A percentile compares a stretch with the other conserved stretches of the same genome.
Evolutionary conservation across 2,888 invertebrate genomes (phyloP).

Genomic region (Chalcis sispes): DNA sequence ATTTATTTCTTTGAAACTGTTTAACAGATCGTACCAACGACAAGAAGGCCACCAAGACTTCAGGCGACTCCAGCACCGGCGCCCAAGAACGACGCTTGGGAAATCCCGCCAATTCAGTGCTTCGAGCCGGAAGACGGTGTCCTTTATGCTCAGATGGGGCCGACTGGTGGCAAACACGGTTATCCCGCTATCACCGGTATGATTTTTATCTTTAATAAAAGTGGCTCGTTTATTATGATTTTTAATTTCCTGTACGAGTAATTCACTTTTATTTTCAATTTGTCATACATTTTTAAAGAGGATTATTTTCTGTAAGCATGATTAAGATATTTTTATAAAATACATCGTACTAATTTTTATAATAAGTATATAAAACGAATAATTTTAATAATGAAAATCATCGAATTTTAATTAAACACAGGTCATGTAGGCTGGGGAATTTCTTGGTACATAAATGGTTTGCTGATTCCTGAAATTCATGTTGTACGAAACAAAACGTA

Average conservation of each 20-base stretch:
- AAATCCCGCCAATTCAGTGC: slow-evolving; percentile 92
- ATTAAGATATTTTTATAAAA: too few species aligned
- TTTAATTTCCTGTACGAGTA: too few species aligned
- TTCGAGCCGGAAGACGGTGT: slow-evolving; percentile 93
- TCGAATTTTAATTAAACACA: too few species aligned
- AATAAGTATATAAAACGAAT: too few species aligned
- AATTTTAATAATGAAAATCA: too few species aligned
- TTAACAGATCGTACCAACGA: slow-evolving; percentile 58
- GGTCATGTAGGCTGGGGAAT: slow-evolving; percentile 97
- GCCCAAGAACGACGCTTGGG: slow-evolving; percentile 83
- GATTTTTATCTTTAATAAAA: slow-evolving; percentile 2
- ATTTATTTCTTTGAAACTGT: not conserved
- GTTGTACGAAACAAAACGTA: slow-evolving; percentile 91
- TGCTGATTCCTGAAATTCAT: slow-evolving; percentile 93
- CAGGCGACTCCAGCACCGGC: slow-evolving; percentile 81
- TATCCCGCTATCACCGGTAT: slow-evolving; percentile 92
- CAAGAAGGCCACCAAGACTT: slow-evolving; percentile 70
- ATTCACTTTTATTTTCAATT: too few species aligned
- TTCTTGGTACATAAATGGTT: slow-evolving; percentile 95
- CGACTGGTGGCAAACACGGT: slow-evolving; percentile 92
- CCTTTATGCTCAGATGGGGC: slow-evolving; percentile 95
- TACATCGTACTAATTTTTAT: too few species aligned
- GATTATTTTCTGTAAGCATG: too few species aligned
- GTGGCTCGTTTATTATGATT: too few species aligned
- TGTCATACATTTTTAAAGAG: too few species aligned